Evolutionary conservation across 35 echinoderm and acorn worm species (phyloP), one percentile per base, ranked within the genome.

Genomic region (Heliocidaris tuberculata): DNA sequence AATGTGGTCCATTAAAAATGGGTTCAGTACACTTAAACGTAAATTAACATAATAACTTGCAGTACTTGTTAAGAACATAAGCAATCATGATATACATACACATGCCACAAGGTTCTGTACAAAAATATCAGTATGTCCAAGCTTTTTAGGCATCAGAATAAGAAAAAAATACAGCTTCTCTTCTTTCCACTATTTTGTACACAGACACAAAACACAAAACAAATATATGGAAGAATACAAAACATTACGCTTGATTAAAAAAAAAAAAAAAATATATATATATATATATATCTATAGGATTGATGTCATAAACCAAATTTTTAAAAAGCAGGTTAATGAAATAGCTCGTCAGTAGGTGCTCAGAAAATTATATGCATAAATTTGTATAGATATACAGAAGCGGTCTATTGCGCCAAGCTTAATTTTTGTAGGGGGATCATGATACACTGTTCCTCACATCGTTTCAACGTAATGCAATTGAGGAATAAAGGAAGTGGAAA

Each of bases 121-220:
- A 78, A 78, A 78, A 78, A 78, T 78, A 78, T 78, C 65, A 78
- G 65, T 78, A 27, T 78, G 65, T 78, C 65, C 65, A 78, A 78
- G 65, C 21, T 78, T 78, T 7, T 78, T 78, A n/a, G 65, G 65
- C 65, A 78, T 27, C 27, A 78, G 27, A 27, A 78, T 78, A n/a
- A 56, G 27, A 19, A n/a, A 78, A 56, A 78, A 78, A 78, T 78
- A 78, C 65, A 78, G 65, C 65, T 19, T 78, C 65, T 78, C 5
- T 21, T 78, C 65, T 78, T 78, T 78, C 21, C 4, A 78, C 65
- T 21, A 19, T 78, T n/a, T 24, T 78, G 5, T 78, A 78, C 65
- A 78, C 65, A 78, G 65, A 78, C 65, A 78, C 27, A 6, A n/a
- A 78, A 78, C 65, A 78, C 65, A 78, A 56, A 42, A 56, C 52